phyloP scores from a whole-genome alignment of 2,113 vertebrate species.

The Peucedramus taeniatus region DNA sequence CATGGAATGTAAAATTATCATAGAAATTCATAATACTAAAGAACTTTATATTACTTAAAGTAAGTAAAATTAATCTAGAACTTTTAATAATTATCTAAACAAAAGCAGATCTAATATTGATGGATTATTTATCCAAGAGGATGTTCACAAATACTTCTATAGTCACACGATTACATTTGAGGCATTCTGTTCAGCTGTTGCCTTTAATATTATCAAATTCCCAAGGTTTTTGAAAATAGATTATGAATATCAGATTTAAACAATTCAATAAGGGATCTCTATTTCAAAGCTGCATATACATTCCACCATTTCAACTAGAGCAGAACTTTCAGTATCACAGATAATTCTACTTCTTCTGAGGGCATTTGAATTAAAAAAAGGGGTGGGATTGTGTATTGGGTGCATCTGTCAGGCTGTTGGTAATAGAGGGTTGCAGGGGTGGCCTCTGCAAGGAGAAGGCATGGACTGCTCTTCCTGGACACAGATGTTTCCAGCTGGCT shows the following conservation, averaged over 20 bases:
- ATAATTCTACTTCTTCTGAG: background rate
- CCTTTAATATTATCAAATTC: background rate
- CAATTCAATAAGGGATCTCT: background rate
- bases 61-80: background rate
- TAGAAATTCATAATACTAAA: background rate
- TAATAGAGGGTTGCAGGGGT: background rate
- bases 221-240: background rate
- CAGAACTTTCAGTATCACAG: background rate
- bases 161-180: background rate
- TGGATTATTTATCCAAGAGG: background rate
- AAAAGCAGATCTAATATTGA: background rate
- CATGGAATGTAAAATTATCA: background rate
- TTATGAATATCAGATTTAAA: background rate
- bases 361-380: background rate
- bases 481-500: background rate
- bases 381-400: accelerated
- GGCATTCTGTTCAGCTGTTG: background rate
- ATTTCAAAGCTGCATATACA: background rate
- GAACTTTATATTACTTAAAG: background rate
- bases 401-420: background rate
- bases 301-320: background rate
- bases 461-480: background rate
- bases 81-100: background rate
- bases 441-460: background rate
- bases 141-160: background rate